Evolutionary conservation across 2,113 vertebrate species (phyloP).

Genomic region (Oenanthe oenanthe): DNA sequence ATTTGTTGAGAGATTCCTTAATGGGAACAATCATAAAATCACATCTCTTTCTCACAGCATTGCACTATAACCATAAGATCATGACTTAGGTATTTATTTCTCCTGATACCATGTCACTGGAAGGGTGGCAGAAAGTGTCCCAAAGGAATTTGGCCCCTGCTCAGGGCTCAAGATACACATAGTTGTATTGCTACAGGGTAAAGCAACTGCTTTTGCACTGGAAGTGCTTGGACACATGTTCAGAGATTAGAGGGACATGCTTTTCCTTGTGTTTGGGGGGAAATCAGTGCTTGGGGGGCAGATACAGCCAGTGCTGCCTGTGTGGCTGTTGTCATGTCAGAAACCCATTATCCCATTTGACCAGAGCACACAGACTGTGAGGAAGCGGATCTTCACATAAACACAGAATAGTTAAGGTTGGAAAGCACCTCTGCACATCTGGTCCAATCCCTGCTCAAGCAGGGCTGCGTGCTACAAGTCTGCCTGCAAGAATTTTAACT

Average conservation of each 20-base stretch:
- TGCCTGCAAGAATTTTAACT: background rate
- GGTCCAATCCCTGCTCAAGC: background rate
- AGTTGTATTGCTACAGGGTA: background rate
- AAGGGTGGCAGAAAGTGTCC: background rate
- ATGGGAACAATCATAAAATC: background rate
- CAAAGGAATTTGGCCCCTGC: background rate
- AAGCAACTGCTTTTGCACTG: background rate
- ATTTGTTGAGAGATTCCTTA: background rate
- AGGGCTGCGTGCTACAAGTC: background rate
- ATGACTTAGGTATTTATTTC: background rate
- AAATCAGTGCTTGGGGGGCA: background rate
- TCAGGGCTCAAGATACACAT: background rate
- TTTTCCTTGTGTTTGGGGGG: background rate
- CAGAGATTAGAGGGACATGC: background rate
- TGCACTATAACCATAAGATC: background rate
- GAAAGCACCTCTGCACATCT: background rate
- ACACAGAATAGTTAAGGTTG: background rate
- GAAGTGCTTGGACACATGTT: background rate
- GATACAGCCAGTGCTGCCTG: background rate
- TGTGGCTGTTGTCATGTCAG: background rate
- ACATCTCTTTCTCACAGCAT: background rate
- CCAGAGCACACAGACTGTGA: background rate
- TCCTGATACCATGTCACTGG: background rate
- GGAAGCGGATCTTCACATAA: background rate
- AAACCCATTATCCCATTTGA: background rate